Conservation (phyloP, 2,888 invertebrate species). For the Hypolimnas misippus region DNA sequence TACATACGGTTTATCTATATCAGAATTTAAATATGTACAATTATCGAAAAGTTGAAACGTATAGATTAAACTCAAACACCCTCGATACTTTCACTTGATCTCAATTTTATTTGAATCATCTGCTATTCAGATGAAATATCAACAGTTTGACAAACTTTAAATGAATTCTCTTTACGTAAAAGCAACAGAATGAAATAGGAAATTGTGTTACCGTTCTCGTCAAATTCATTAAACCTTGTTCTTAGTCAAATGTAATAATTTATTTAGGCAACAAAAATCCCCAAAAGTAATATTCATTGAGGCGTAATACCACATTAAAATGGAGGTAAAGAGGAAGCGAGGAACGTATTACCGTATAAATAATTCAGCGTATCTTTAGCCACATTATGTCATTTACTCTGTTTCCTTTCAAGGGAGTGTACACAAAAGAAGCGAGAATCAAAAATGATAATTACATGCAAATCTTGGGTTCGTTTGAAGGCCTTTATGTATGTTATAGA, state of each 20-base stretch:
- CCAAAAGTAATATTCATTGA: constrained; percentile 80
- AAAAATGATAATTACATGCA: constrained; percentile 85
- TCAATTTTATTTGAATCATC: constrained; percentile 20
- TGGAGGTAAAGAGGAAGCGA: constrained; percentile 53
- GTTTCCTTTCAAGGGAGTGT: constrained; percentile 79
- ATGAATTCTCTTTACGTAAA: constrained; percentile 36
- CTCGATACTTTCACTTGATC: constrained; percentile 18
- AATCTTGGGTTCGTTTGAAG: constrained; percentile 74
- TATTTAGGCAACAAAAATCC: constrained; percentile 81
- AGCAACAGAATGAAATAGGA: constrained; percentile 60
- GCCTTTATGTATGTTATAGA: constrained; percentile 41
- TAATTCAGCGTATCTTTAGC: constrained; percentile 81
- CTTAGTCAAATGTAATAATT: constrained; percentile 80
- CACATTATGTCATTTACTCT: constrained; percentile 82
- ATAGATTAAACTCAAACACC: constrained; percentile 16
- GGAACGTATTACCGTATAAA: constrained; percentile 77
- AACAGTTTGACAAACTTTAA: constrained; percentile 56
- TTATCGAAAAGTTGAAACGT: constrained; percentile 1
- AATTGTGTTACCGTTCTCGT: constrained; percentile 65
- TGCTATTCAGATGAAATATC: constrained; percentile 47
- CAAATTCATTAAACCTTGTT: constrained; percentile 78
- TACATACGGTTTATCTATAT: background rate
- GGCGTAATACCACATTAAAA: constrained; percentile 71
- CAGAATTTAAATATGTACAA: background rate
- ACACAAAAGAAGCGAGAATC: constrained; percentile 84